Evolutionary conservation across 2,888 invertebrate species (phyloP), one percentile per base, ranked within the genome.

Genomic region (Euspilapteryx auroguttella): DNA sequence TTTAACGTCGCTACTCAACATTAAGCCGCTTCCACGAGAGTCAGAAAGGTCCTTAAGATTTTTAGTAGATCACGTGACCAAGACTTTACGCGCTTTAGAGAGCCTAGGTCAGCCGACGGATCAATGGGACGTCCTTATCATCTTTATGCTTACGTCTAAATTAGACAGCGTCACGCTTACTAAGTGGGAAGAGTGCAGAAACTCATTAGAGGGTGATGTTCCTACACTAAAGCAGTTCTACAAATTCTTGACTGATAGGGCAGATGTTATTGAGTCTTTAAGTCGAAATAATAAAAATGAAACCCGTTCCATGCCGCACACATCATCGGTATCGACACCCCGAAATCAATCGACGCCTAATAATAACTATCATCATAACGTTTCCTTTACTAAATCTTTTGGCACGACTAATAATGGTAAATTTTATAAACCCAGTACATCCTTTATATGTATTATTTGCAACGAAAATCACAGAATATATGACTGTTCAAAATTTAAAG

Each of bases 11-110:
- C 27, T 37, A n/a, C 32, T 39, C 14, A 32, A 34, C 20, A 27
- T 33, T 6, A 11, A 34, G 8, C 14, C 14, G 11, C 12, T 36
- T 13, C 9, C 25, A 21, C 30, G 33, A 1, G 37, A 39, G 22
- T 34, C 37, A 1, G 36, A 33, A 7, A 28, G 14, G 3, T 32
- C 35, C 2, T 25, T 40, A 9, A 28, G 37, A n/a, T 36, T 29
- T 24, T 26, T 37, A 23, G 31, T 38, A 6, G 40, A 40, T 22
- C 33, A 38, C 10, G 30, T 39, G 1, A 31, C 33, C n/a, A 41
- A 39, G 29, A 38, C 39, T 14, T 24, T 41, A 21, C 35, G 39
- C 1, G 37, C 41, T 3, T 23, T 41, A n/a, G 6, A 27, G 11
- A 37, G 28, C 21, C 21, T 41, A 21, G 37, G 37, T 9, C 31